A percentile compares a stretch with the other conserved stretches of the same genome.
Conservation (phyloP, 92 coral and sea anemone genomes). For the Actinernus sp. region DNA sequence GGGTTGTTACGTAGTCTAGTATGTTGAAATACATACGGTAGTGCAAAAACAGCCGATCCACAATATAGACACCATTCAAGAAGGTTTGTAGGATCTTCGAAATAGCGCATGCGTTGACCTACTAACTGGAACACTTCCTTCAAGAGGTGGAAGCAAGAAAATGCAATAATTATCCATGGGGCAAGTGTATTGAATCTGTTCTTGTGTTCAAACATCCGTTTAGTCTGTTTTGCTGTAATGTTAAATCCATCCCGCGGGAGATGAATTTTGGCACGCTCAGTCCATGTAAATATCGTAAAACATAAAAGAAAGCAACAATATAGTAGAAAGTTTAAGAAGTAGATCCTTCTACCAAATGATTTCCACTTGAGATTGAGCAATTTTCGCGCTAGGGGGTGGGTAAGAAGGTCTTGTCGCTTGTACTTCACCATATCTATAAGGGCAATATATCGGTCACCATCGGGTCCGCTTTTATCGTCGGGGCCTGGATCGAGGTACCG, state of each 20-base stretch:
- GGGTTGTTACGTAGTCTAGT: background rate
- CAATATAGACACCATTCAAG: constrained; percentile 87
- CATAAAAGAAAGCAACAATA: constrained; percentile 58
- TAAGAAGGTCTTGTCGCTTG: constrained; percentile 71
- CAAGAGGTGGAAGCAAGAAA: constrained; percentile 44
- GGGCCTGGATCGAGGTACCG: constrained; percentile 94
- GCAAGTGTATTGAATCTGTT: background rate
- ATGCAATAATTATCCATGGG: constrained; percentile 27
- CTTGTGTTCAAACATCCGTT: too few relatives aligned
- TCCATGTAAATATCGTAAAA: constrained; percentile 39
- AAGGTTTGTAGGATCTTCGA: constrained; percentile 61
- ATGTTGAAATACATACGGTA: constrained; percentile 41
- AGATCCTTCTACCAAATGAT: constrained; percentile 69
- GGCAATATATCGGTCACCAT: constrained; percentile 65
- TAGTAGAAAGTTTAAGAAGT: constrained; percentile 56
- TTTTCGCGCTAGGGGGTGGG: constrained; percentile 82
- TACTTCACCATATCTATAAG: constrained; percentile 71
- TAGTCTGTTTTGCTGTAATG: too few relatives aligned
- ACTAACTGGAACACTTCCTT: constrained; percentile 80
- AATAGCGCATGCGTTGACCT: constrained; percentile 42
- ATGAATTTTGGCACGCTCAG: background rate
- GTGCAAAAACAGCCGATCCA: constrained; percentile 60
- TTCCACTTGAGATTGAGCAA: constrained; percentile 81
- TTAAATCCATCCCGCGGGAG: background rate
- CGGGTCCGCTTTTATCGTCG: constrained; percentile 35